Evolutionary conservation across 2,113 vertebrate genomes (phyloP).

Genomic region (Desmodus rotundus): DNA sequence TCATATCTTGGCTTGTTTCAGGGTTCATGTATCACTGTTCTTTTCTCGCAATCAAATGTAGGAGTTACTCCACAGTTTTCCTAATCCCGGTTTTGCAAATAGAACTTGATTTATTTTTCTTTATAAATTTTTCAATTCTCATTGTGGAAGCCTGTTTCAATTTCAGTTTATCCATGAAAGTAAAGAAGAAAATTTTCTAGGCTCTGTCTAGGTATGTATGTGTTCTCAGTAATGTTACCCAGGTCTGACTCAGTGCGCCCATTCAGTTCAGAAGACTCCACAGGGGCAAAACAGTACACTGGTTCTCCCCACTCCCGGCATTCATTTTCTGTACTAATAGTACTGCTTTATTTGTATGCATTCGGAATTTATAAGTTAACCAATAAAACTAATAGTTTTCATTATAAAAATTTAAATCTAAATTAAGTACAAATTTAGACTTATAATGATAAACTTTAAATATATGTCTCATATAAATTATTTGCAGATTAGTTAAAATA

Average conservation of each 20-base stretch:
- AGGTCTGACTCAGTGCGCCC: not conserved
- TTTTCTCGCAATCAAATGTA: not conserved
- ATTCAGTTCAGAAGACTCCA: not conserved
- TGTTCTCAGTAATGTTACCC: not conserved
- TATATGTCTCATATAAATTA: not conserved
- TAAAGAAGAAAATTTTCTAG: not conserved
- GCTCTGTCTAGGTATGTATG: not conserved
- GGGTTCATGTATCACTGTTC: not conserved
- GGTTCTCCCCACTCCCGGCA: not conserved
- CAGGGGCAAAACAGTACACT: not conserved
- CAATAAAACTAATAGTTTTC: not conserved
- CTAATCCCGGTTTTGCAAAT: not conserved
- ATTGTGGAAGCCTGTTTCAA: not conserved
- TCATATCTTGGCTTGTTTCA: not conserved
- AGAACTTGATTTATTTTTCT: not conserved
- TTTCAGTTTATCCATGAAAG: not conserved
- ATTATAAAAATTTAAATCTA: not conserved
- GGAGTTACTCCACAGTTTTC: not conserved
- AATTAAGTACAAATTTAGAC: not conserved
- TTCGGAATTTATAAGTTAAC: constrained; percentile 1
- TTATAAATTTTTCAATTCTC: not conserved
- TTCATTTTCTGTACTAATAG: not conserved
- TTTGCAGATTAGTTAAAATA: not conserved
- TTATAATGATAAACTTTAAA: not conserved
- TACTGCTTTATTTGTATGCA: not conserved